Percentiles rank a stretch among this genome's conserved stretches.
These are phyloP conservation scores for Percopsis transmontana DNA, from an alignment of 2,113 vertebrate genomes.

Conservation along the genomic window DNA sequence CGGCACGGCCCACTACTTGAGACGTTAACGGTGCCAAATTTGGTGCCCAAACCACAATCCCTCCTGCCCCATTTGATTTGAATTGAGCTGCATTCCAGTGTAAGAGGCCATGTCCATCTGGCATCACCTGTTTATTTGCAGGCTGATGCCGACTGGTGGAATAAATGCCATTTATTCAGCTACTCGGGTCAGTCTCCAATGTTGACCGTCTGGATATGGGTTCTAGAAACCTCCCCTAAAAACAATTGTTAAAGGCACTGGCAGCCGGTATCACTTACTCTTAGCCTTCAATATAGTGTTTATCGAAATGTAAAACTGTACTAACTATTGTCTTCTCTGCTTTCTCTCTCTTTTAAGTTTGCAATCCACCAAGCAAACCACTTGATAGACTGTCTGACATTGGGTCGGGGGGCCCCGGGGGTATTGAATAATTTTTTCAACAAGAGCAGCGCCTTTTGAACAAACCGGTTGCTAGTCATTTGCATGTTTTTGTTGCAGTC, in stretches of 20 bases:
- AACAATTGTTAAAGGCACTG: too few species aligned
- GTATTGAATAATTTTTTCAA: too few species aligned
- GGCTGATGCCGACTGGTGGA: slow-evolving; percentile 24
- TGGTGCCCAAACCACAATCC: slow-evolving; percentile 26
- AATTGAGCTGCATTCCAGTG: slow-evolving; percentile 38
- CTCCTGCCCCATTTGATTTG: slow-evolving; percentile 36
- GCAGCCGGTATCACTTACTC: too few species aligned
- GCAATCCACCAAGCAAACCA: background rate
- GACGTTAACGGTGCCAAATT: slow-evolving; percentile 67
- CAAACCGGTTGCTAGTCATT: too few species aligned
- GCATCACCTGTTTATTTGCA: slow-evolving; percentile 42
- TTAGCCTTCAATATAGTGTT: too few species aligned
- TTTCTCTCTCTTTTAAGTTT: background rate
- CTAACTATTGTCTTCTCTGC: slow-evolving; percentile 9
- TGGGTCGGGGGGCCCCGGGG: too few species aligned
- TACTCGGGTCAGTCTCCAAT: background rate
- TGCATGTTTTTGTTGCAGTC: too few species aligned
- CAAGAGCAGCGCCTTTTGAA: too few species aligned
- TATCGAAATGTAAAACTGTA: too few species aligned
- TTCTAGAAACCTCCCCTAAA: too few species aligned
- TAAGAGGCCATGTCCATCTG: slow-evolving; percentile 33
- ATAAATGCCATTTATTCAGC: slow-evolving; percentile 40
- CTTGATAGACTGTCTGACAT: too few species aligned
- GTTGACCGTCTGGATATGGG: too few species aligned
- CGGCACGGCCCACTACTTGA: slow-evolving; percentile 42